Percentiles rank a stretch among this genome's conserved stretches.
Conservation (phyloP, 2,113 vertebrate genomes). For the Sarotherodon lohbergeri region DNA sequence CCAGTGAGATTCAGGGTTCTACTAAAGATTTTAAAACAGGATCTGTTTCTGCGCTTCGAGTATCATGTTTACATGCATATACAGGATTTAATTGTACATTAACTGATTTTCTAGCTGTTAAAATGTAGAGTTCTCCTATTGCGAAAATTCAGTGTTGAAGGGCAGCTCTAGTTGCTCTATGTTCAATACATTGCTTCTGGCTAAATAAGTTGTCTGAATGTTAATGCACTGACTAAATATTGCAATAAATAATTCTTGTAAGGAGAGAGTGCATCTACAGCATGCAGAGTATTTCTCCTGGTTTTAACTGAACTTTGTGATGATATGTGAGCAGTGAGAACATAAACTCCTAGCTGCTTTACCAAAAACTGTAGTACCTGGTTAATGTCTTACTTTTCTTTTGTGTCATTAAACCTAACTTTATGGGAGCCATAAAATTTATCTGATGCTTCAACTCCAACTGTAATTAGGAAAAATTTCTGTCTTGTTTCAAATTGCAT, state of each 20-base stretch:
- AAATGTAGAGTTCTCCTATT: not conserved
- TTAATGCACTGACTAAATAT: not conserved
- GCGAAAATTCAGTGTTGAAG: not conserved
- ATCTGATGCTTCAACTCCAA: not conserved
- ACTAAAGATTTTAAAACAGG: not conserved
- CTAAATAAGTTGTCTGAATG: not conserved
- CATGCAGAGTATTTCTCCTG: not conserved
- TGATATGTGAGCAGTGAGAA: not conserved
- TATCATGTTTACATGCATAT: not conserved
- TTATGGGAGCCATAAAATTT: not conserved
- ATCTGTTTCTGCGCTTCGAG: not conserved
- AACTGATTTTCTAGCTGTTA: not conserved
- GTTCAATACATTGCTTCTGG: not conserved
- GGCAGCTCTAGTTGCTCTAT: not conserved
- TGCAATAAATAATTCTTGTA: not conserved
- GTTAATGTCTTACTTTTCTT: not conserved
- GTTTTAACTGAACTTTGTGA: not conserved
- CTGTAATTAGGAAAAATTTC: not conserved
- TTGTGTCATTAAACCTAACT: not conserved
- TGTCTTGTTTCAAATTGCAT: not conserved
- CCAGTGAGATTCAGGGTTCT: not conserved
- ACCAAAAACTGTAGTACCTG: not conserved
- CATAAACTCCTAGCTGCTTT: not conserved
- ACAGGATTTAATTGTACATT: not conserved
- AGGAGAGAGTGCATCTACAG: not conserved